phyloP scores from a whole-genome alignment of 2,888 invertebrate species.

The Dione juno region DNA sequence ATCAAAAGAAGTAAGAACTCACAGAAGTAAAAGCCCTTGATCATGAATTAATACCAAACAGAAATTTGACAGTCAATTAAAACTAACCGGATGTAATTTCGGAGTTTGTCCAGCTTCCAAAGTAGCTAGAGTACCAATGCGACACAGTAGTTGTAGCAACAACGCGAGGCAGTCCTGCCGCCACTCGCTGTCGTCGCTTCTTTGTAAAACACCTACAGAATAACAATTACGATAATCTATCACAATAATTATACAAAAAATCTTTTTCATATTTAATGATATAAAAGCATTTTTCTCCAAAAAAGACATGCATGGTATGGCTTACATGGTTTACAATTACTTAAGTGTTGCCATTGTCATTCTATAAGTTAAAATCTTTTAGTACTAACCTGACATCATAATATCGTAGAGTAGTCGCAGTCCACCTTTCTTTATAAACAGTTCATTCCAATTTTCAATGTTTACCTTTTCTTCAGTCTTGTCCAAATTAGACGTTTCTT shows the following conservation, averaged over 20 bases:
- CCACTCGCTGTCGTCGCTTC: conserved; percentile 93
- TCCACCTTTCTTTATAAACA: conserved; percentile 94
- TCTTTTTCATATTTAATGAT: neutral
- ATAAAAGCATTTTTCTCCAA: neutral
- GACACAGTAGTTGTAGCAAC: conserved; percentile 92
- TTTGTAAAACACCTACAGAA: conserved; percentile 87
- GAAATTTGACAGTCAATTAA: neutral
- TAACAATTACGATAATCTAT: neutral
- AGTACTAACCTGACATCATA: conserved; percentile 90
- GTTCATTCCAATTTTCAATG: conserved; percentile 86
- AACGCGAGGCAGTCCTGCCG: conserved; percentile 96
- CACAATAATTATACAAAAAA: neutral
- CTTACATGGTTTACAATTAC: too few relatives aligned
- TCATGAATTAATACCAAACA: neutral
- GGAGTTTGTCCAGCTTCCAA: conserved; percentile 74
- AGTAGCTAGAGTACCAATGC: conserved; percentile 89
- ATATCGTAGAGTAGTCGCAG: conserved; percentile 94
- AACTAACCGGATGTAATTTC: conserved; percentile 85
- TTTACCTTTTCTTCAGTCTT: conserved; percentile 67
- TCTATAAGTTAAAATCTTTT: neutral
- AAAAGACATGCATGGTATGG: neutral
- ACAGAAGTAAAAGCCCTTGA: too few relatives aligned
- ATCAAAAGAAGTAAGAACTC: too few relatives aligned
- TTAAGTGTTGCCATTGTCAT: neutral
- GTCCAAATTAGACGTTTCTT: conserved; percentile 61